These are phyloP conservation scores for Odocoileus virginianus DNA, from an alignment of 2,113 vertebrate species.

Conservation along the genomic window DNA sequence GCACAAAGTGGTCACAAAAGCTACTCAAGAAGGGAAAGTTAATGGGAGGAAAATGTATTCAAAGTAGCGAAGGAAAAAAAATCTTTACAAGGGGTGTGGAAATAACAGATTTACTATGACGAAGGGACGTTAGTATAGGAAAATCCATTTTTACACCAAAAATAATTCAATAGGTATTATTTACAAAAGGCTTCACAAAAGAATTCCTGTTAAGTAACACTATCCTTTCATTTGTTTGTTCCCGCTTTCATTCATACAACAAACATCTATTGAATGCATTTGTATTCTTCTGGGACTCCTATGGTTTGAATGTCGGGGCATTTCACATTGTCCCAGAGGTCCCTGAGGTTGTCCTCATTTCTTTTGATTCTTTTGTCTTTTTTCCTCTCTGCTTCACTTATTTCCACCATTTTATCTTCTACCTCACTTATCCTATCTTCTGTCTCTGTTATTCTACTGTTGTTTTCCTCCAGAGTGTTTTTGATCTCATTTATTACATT, in stretches of 20 bases:
- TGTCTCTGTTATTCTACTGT: too few species aligned
- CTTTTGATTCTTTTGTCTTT: too few species aligned
- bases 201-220: not conserved
- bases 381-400: too few species aligned
- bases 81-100: not conserved
- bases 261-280: not conserved
- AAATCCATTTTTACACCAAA: constrained; percentile 36
- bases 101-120: constrained; percentile 16
- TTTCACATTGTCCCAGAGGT: too few species aligned
- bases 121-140: not conserved
- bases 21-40: constrained; percentile 47
- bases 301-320: too few species aligned
- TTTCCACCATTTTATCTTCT: too few species aligned
- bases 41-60: constrained; percentile 55
- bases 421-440: too few species aligned
- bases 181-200: not conserved
- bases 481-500: too few species aligned
- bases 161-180: constrained; percentile 26
- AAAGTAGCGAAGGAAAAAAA: constrained; percentile 22
- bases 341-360: too few species aligned
- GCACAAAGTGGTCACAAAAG: constrained; percentile 42
- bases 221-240: not conserved
- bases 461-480: too few species aligned
- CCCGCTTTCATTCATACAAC: not conserved
- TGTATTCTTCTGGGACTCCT: not conserved